Evolutionary conservation across 1,140 invertebrate species (phyloP).

Genomic region (Hydropsyche tenuis): DNA sequence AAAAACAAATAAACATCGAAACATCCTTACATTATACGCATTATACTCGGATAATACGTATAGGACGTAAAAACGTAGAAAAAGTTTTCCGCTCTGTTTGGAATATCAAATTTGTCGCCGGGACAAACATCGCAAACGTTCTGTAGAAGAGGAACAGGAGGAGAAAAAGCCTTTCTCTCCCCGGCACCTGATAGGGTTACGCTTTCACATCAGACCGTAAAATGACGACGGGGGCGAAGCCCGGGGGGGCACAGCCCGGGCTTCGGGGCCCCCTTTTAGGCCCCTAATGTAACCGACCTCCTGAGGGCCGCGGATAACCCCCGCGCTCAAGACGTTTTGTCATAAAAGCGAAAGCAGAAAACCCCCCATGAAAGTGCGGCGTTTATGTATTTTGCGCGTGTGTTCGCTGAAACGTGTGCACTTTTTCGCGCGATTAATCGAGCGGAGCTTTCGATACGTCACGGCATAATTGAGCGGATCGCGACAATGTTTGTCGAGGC

Average conservation of each 20-base stretch:
- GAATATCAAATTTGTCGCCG: constrained; percentile 26
- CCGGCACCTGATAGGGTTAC: constrained; percentile 33
- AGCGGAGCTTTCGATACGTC: background rate
- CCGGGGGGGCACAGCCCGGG: background rate
- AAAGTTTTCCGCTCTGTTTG: constrained; percentile 21
- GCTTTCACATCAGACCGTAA: constrained; percentile 30
- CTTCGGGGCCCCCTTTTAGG: constrained; percentile 16
- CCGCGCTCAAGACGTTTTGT: constrained; percentile 33
- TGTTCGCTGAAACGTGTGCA: background rate
- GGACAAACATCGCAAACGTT: constrained; percentile 29
- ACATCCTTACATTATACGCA: too few species aligned
- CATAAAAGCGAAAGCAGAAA: constrained; percentile 34
- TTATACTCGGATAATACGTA: too few species aligned
- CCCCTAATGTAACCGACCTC: constrained; percentile 33
- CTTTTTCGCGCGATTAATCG: background rate
- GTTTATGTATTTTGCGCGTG: background rate
- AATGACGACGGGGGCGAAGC: background rate
- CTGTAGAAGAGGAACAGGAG: constrained; percentile 22
- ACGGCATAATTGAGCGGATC: background rate
- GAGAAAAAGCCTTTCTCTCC: too few species aligned
- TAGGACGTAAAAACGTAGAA: too few species aligned
- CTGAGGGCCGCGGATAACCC: constrained; percentile 30
- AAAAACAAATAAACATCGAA: background rate
- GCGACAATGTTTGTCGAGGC: background rate
- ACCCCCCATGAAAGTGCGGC: background rate